These are phyloP conservation scores for Podargus strigoides DNA, from an alignment of 2,797 vertebrate genomes.

Conservation along the genomic window DNA sequence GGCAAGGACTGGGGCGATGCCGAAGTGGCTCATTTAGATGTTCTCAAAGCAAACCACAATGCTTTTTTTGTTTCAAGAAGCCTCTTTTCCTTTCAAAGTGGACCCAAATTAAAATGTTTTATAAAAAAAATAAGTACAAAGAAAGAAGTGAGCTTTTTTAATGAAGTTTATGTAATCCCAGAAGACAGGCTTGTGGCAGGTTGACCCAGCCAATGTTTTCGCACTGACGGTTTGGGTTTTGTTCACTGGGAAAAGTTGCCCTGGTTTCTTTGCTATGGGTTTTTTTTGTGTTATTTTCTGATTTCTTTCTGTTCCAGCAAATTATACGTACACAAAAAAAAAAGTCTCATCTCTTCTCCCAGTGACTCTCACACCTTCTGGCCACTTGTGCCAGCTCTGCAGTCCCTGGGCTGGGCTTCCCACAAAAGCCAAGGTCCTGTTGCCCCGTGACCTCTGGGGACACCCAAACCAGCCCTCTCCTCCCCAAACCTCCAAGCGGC, in stretches of 20 bases:
- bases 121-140: not conserved
- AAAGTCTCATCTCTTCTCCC: not conserved
- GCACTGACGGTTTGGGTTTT: not conserved
- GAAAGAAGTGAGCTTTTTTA: not conserved
- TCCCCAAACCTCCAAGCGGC: not conserved
- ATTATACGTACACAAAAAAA: not conserved
- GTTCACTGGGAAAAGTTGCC: not conserved
- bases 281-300: not conserved
- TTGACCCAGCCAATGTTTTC: slow-evolving; percentile 39
- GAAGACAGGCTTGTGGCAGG: slow-evolving; percentile 8
- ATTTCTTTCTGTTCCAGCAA: not conserved
- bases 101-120: not conserved
- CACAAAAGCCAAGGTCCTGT: not conserved
- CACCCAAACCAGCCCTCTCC: not conserved
- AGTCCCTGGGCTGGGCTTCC: not conserved
- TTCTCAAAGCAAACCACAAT: not conserved
- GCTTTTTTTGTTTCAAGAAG: not conserved
- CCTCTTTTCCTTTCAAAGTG: not conserved
- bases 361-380: not conserved
- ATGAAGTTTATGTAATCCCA: not conserved
- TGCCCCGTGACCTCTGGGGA: rapidly evolving
- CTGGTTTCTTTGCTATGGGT: not conserved
- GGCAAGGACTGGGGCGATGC: rapidly evolving
- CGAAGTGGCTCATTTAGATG: not conserved
- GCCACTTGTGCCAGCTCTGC: not conserved